Conservation (phyloP, 2,113 vertebrate genomes). For the Galemys pyrenaicus region DNA sequence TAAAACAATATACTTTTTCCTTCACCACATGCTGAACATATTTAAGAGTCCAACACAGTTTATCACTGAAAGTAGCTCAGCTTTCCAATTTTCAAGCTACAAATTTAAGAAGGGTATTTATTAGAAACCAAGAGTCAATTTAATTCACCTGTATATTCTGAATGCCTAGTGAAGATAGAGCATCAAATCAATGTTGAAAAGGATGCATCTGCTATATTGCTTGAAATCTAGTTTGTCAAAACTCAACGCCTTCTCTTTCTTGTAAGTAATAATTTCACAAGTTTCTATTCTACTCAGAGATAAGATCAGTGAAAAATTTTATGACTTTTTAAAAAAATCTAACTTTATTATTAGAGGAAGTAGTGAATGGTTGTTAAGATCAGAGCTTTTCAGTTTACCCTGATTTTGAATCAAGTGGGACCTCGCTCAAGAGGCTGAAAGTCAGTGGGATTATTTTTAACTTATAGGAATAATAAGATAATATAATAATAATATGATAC, state of each 20-base stretch:
- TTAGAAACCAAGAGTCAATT: not conserved
- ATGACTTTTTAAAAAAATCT: not conserved
- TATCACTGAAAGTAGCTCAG: not conserved
- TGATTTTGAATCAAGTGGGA: not conserved
- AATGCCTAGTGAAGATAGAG: not conserved
- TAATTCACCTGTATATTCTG: not conserved
- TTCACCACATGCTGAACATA: not conserved
- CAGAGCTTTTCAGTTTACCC: not conserved
- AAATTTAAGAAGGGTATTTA: not conserved
- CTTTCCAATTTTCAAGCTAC: not conserved
- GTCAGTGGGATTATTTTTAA: not conserved
- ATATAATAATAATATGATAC: no score
- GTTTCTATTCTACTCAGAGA: not conserved
- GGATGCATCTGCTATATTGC: not conserved
- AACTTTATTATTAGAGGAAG: not conserved
- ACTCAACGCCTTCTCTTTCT: not conserved
- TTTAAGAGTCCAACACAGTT: not conserved
- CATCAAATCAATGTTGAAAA: not conserved
- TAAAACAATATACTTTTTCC: not conserved
- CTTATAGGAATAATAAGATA: not conserved
- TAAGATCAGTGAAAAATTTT: not conserved
- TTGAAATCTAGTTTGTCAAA: not conserved
- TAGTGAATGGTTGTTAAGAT: not conserved
- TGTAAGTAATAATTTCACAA: not conserved
- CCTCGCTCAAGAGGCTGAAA: not conserved